Percentiles rank a stretch among this genome's conserved stretches.
These are phyloP conservation scores for Meandrina meandrites DNA, from an alignment of 92 coral and sea anemone species.

Conservation along the genomic window DNA sequence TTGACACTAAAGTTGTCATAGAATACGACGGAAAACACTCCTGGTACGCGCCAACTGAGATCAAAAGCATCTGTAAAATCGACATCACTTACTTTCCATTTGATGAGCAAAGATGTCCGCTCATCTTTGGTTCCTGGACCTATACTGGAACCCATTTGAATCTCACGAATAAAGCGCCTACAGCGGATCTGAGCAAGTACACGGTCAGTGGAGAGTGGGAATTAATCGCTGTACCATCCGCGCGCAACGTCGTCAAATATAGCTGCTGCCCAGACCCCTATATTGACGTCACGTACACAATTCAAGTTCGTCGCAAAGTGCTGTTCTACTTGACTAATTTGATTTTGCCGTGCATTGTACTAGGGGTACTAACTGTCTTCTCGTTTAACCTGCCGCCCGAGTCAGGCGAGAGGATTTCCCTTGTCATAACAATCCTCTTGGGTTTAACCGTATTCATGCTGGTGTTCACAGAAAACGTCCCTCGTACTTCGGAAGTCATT, in stretches of 20 bases:
- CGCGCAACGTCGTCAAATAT: slow-evolving; percentile 75
- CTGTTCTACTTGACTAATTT: slow-evolving; percentile 85
- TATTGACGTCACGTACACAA: slow-evolving; percentile 78
- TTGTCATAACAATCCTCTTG: slow-evolving; percentile 86
- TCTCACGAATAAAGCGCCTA: slow-evolving; percentile 43
- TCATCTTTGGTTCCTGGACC: slow-evolving; percentile 97
- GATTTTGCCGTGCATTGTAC: slow-evolving; percentile 82
- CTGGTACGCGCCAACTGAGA: slow-evolving; percentile 91
- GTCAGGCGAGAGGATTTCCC: slow-evolving; percentile 92
- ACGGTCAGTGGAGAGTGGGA: slow-evolving; percentile 93
- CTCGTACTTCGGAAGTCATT: slow-evolving; percentile 88
- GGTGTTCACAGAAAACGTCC: slow-evolving; percentile 89
- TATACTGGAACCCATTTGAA: slow-evolving; percentile 78
- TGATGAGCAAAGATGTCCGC: slow-evolving; percentile 80
- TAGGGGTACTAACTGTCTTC: slow-evolving; percentile 75
- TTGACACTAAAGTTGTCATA: slow-evolving; percentile 81
- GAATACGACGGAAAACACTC: slow-evolving; percentile 60
- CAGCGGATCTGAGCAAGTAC: slow-evolving; percentile 80
- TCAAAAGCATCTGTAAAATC: slow-evolving; percentile 90
- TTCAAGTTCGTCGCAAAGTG: slow-evolving; percentile 81
- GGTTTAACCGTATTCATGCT: slow-evolving; percentile 93
- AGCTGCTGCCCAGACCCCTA: slow-evolving; percentile 91
- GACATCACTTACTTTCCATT: slow-evolving; percentile 91
- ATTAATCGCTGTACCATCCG: slow-evolving; percentile 67
- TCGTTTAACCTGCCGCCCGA: slow-evolving; percentile 85